Percentiles rank a stretch among this genome's conserved stretches.
Evolutionary conservation across 2,888 invertebrate genomes (phyloP).

Genomic region (Drosophila setosimentum): DNA sequence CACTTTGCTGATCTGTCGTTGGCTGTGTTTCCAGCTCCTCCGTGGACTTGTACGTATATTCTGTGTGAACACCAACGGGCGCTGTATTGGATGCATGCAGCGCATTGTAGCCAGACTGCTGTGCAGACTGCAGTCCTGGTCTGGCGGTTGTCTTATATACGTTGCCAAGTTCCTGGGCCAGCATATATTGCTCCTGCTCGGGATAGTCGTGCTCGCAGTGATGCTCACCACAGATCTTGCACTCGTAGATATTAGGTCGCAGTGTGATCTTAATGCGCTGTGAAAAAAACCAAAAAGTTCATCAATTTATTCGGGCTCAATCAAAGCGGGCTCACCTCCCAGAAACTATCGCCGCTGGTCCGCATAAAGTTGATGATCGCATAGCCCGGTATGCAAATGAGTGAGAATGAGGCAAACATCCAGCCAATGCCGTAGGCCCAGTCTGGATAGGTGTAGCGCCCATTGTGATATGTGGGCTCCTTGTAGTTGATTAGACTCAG

Average conservation of each 20-base stretch:
- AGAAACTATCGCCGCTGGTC: conserved; percentile 89
- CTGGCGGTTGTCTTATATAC: conserved; percentile 72
- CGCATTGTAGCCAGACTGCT: conserved; percentile 70
- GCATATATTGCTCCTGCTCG: conserved; percentile 86
- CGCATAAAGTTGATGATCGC: conserved; percentile 90
- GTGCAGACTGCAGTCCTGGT: conserved; percentile 45
- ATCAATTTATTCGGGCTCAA: neutral
- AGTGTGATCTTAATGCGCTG: conserved; percentile 92
- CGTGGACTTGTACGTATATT: conserved; percentile 62
- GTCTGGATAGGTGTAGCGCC: conserved; percentile 90
- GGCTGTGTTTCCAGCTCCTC: conserved; percentile 42
- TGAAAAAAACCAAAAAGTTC: neutral
- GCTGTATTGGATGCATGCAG: conserved; percentile 67
- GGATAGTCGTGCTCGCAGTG: conserved; percentile 90
- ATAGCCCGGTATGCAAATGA: conserved; percentile 94
- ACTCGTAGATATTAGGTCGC: conserved; percentile 91
- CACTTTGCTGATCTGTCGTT: conserved; percentile 41
- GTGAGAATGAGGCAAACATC: conserved; percentile 92
- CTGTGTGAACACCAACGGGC: conserved; percentile 49
- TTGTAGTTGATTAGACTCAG: conserved; percentile 95
- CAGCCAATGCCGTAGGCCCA: conserved; percentile 95
- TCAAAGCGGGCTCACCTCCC: conserved; percentile 87
- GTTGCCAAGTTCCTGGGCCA: conserved; percentile 83
- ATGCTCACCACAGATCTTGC: conserved; percentile 90
- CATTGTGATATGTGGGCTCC: conserved; percentile 93